A percentile compares a stretch with the other conserved stretches of the same genome.
Conservation (phyloP, 1,140 invertebrate species). For the Platyscapa corneri region DNA sequence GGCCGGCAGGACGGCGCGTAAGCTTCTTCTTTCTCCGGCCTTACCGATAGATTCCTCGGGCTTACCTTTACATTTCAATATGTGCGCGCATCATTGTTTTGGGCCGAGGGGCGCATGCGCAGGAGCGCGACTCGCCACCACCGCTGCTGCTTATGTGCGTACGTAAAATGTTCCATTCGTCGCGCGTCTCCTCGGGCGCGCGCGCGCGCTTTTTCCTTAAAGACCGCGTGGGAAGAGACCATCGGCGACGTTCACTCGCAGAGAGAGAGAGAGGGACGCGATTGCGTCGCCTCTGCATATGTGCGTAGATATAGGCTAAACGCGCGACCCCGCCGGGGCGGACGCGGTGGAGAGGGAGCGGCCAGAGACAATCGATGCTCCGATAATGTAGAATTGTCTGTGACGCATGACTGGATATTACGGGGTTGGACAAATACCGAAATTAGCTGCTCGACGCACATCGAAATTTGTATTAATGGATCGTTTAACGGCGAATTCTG, state of each 20-base stretch:
- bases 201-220: conserved; percentile 50
- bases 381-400: not conserved
- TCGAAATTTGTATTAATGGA: not conserved
- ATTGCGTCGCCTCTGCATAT: not conserved
- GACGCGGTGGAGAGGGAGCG: too few species aligned
- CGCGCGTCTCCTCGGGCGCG: not conserved
- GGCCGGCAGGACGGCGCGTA: not conserved
- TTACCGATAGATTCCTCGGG: too few species aligned
- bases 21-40: not conserved
- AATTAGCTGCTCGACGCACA: not conserved
- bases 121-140: not conserved
- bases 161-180: not conserved
- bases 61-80: too few species aligned
- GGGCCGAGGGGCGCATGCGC: too few species aligned
- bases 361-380: not conserved
- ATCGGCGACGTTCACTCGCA: conserved; percentile 54
- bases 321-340: not conserved
- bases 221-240: conserved; percentile 59
- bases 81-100: too few species aligned
- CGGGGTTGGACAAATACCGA: not conserved
- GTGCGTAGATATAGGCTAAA: not conserved
- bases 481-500: not conserved
- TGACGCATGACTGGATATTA: not conserved
- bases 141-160: too few species aligned
- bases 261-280: conserved; percentile 6